Base-by-base conservation (phyloP, 2,888 invertebrate genomes). In the Cataglyphis altisquamis region DNA sequence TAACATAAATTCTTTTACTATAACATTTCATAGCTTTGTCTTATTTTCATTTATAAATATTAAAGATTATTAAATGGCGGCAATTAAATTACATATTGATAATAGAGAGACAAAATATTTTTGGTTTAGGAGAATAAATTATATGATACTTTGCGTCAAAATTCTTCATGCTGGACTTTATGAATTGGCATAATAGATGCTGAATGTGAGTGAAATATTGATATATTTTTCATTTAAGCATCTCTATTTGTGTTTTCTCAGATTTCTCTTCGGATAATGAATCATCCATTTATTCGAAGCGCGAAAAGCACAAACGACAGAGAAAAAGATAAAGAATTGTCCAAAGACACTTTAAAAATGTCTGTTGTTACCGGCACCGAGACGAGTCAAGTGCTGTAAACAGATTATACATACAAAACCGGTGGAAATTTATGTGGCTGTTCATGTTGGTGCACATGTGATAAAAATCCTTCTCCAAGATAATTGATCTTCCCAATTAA, bases 271-370 rank as follows among this genome's bases (percentile, higher is more conserved):
- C 12, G 10, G n/a, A n/a, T 41, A 41, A 62, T 73, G 25, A 73
- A 73, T 73, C 64, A 21, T 62, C 48, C 64, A 63, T 77, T 82
- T 62, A 45, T 62, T 64, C 52, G 29, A 62, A 64, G 39, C 39
- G 29, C 52, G 2, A 75, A 75, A 86, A 80, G 55, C 80, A 63
- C 66, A 74, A 67, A 36, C 67, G 75, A 82, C 68, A 67, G 41
- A 29, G 45, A 32, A 52, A 52, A 63, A 78, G 84, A 89, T 81
- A 82, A 87, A 89, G 70, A 70, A 64, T 36, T 18, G 63, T 72
- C 18, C 29, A 80, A 82, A 83, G 85, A 84, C 84, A 72, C 12
- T 86, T 89, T 86, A 89, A 90, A 88, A 90, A 90, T 87, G 82
- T 36, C 12, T 10, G 75, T 87, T 83, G 85, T 87, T 88, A 89